phyloP scores from a whole-genome alignment of 2,888 invertebrate genomes.

The Cetonia aurata region DNA sequence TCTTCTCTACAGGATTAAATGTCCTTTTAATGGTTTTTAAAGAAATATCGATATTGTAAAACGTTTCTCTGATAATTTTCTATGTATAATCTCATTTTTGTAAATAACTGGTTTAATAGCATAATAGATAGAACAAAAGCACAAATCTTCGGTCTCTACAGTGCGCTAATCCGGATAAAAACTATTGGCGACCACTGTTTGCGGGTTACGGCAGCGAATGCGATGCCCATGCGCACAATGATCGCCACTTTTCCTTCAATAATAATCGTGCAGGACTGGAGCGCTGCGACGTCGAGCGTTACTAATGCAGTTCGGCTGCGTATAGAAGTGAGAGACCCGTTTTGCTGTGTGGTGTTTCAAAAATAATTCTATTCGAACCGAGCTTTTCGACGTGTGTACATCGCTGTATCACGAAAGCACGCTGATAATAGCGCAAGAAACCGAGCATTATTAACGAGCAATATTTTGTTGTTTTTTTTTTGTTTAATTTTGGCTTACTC shows the following conservation, averaged over 20 bases:
- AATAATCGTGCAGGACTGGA: conserved; percentile 11
- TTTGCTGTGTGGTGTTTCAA: conserved; percentile 20
- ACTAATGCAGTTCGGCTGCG: conserved; percentile 29
- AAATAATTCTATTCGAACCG: conserved; percentile 38
- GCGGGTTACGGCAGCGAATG: conserved; percentile 9
- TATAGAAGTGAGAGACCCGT: conserved; percentile 23
- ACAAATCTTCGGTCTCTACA: no score
- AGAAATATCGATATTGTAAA: no score
- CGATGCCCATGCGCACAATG: conserved; percentile 15
- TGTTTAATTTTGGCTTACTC: neutral
- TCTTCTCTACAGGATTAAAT: no score
- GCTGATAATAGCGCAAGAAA: neutral
- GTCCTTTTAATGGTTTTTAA: no score
- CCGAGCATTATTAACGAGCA: neutral
- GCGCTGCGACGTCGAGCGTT: conserved; percentile 27
- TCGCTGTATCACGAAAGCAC: conserved; percentile 18
- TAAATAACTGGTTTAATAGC: no score
- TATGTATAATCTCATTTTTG: no score
- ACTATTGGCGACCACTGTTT: conserved; percentile 30
- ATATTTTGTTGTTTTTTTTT: neutral
- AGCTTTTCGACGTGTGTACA: conserved; percentile 40
- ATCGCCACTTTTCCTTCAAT: conserved; percentile 36
- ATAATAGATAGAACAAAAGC: no score
- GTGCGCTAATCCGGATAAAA: conserved; percentile 13
- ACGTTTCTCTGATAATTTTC: no score